Evolutionary conservation across 2,797 vertebrate species (phyloP), one percentile per base, ranked within the genome.

Genomic region (Enteromius argenteus): DNA sequence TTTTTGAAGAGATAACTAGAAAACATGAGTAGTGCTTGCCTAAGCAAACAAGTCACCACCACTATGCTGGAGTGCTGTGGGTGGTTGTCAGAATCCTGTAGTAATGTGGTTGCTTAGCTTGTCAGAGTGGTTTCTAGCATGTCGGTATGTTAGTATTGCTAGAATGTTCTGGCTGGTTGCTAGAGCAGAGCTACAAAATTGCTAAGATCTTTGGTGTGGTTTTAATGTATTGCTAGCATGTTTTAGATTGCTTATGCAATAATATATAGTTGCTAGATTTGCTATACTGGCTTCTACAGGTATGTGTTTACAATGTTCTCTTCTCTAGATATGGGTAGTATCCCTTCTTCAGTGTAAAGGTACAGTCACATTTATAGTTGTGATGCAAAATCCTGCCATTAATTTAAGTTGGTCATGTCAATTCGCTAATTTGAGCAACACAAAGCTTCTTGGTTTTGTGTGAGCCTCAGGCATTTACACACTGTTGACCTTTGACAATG

Each of bases 1-100:
- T 77, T 77, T 58, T 23, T 62, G 74, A 77, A 77, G 56, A 60
- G 74, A 77, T 77, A 77, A 77, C 37, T 60, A 53, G 71, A 32
- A 73, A 35, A 74, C 35, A 49, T 13, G 49, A 53, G 49, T 35
- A 56, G 35, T 77, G 74, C 74, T 77, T 77, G 56, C 37, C 74
- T 77, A 60, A 60, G 74, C 74, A 77, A 77, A 62, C 74, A 77
- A 77, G 35, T 77, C 74, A 30, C 37, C 0, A 1, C 37, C 56
- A 60, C 37, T 42, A 27, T 62, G 37, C 51, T 23, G 53, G 32
- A 58, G 17, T 58, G 21, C 37, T 69, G 37, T 69, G 67, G 67
- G 67, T 42, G 37, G 35, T 62, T 77, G 56, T 42, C 56, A 30
- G 49, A 56, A 23, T 15, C 19, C 73, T 75, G 49, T 56, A 37